phyloP scores from a whole-genome alignment of 2,797 vertebrate species.

The Anabacerthia variegaticeps region DNA sequence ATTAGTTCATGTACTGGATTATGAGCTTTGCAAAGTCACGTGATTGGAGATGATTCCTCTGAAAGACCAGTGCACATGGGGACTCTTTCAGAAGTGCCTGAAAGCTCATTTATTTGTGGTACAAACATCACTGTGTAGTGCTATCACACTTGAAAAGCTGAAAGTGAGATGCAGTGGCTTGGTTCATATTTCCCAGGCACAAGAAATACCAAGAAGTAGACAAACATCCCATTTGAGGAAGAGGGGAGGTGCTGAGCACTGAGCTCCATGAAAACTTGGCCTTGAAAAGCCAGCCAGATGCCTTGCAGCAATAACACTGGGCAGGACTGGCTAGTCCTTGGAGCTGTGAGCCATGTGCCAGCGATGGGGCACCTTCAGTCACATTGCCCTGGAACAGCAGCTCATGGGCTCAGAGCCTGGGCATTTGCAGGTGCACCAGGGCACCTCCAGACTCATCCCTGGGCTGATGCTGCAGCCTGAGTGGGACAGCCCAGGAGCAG shows the following conservation, averaged over 20 bases:
- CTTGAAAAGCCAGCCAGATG: background rate
- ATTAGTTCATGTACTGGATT: background rate
- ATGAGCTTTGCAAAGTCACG: background rate
- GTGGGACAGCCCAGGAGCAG: background rate
- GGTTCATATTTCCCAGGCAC: background rate
- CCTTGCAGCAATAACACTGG: background rate
- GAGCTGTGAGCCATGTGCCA: background rate
- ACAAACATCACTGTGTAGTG: background rate
- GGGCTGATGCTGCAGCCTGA: background rate
- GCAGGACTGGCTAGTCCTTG: background rate
- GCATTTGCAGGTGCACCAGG: background rate
- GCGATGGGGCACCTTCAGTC: background rate
- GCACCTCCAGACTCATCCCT: background rate
- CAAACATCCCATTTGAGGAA: background rate
- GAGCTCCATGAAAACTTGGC: background rate
- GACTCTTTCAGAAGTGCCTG: background rate
- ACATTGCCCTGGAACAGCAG: fast-evolving
- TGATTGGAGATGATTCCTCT: background rate
- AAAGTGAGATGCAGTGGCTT: background rate
- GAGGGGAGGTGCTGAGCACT: background rate
- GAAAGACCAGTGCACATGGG: background rate
- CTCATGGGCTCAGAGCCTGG: background rate
- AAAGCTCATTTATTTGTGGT: background rate
- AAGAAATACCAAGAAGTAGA: background rate
- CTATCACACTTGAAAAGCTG: background rate